Evolutionary conservation across 2,113 vertebrate species (phyloP), one percentile per base, ranked within the genome.

Genomic region (Penelope pileata): DNA sequence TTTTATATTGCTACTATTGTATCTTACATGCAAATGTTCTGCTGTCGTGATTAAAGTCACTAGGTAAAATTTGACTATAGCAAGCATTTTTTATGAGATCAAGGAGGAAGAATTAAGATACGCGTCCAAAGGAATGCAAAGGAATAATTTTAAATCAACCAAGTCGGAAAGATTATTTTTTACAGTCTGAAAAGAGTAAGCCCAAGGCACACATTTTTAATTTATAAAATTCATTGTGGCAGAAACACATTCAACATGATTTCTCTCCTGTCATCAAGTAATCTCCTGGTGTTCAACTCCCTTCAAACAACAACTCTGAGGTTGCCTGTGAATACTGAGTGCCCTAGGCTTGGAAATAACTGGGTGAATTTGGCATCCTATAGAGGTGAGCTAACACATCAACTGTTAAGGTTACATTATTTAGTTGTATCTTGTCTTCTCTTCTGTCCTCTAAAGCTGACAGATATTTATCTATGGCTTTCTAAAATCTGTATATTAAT

Each of bases 211-310:
- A 73, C 8, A 84, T 74, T 97, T 97, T 95, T 96, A 97, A 91
- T 95, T 93, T 94, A 96, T 80, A 74, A 86, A 81, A 94, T 96
- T 26, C n/a, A 76, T 77, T 86, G 72, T 92, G 50, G 72, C 76
- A 73, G 40, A 92, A 91, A 93, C 21, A 47, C 48, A 85, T 81
- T 91, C 54, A 77, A 51, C 72, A 64, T 40, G 32, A 51, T 53
- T 93, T 94, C 36, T 97, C 81, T 93, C 45, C 79, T 38, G 38
- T 40, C 58, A 92, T 48, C 21, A 77, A 50, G 21, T 47, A 59
- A 72, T 91, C 47, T 96, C 93, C 40, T 93, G 60, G 51, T 96
- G 45, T 78, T 91, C 66, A 88, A 70, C 51, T 90, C 77, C 47
- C 79, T 96, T 94, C 73, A 89, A 76, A 88, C 67, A 88, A 24